Evolutionary conservation across 2,113 vertebrate genomes (phyloP), one percentile per base, ranked within the genome.

Genomic region (Coptodon rendalli): DNA sequence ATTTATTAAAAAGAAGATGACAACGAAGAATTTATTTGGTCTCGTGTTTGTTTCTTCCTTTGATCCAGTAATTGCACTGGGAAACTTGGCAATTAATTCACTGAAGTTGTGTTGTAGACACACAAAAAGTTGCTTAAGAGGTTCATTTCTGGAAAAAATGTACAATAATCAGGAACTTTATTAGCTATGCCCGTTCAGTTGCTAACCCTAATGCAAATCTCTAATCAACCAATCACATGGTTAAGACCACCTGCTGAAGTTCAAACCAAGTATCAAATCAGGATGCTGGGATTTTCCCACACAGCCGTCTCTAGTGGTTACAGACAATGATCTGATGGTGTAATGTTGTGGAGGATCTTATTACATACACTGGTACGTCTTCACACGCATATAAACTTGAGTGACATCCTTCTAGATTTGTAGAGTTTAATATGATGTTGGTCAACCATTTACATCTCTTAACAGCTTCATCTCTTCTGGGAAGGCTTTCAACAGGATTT

Each of bases 1-100:
- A 90, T 92, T 94, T 94, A 91, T 93, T 91, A 89, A 92, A 93
- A 80, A 78, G 27, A 34, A 73, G 13, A 38, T 76, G 4, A 85
- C 2, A 43, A 40, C 36, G 0, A 83, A 48, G 1, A 56, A 27
- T 53, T 82, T 7, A 17, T 50, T 27, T 68, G 36, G 3, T 50
- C 2, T 66, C 1, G 19, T 4, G 24, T 81, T 66, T 56, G 6
- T 83, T 29, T 56, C 7, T 17, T 50, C 12, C 45, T 81, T 14
- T 79, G 8, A 24, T 66, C 73, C 73, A 31, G 6, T 50, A n/a
- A 43, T 73, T 53, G 13, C 29, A 9, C 14, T 24, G 24, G 19
- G 10, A 43, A 8, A 79, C 4, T 2, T 87, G n/a, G 14, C 17
- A 50, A 48, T 68, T 9, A 27, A 9, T 86, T 48, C 6, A 48